These are phyloP conservation scores for Proales similis DNA, from an alignment of 1,140 invertebrate species.

Conservation along the genomic window DNA sequence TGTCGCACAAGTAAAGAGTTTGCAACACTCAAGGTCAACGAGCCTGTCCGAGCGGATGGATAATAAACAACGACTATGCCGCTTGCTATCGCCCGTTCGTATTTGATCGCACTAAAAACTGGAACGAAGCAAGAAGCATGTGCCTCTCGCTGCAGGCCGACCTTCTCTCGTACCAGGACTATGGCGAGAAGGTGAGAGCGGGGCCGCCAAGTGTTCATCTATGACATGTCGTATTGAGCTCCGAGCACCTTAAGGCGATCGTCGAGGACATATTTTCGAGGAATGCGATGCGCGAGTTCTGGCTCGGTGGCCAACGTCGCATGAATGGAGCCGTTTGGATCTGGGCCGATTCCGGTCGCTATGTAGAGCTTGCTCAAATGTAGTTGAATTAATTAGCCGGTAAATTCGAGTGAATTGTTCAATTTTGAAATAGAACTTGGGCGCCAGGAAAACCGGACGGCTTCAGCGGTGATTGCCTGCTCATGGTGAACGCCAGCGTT, in stretches of 20 bases:
- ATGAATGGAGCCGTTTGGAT: constrained; percentile 12
- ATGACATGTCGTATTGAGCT: background rate
- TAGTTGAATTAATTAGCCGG: background rate
- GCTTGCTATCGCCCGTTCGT: constrained; percentile 20
- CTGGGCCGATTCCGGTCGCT: constrained; percentile 19
- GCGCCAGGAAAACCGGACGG: constrained; percentile 8
- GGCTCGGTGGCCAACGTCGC: constrained; percentile 16
- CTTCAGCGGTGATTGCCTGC: constrained; percentile 15
- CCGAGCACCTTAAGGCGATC: background rate
- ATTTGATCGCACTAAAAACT: constrained; percentile 15
- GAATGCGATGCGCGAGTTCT: constrained; percentile 17
- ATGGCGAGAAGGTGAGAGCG: constrained; percentile 16
- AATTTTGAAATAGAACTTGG: constrained; percentile 23
- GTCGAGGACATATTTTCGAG: constrained; percentile 11
- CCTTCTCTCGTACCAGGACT: constrained; percentile 17
- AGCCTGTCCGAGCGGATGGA: constrained; percentile 32
- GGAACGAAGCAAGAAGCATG: constrained; percentile 27
- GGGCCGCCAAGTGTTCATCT: background rate
- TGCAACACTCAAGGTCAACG: too few relatives aligned
- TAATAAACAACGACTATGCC: constrained; percentile 19
- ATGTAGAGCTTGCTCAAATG: background rate
- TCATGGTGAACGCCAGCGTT: constrained; percentile 9
- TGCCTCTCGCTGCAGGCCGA: constrained; percentile 27
- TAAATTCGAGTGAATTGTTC: background rate
- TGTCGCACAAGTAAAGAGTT: too few relatives aligned